phyloP scores from a whole-genome alignment of 2,113 vertebrate genomes.

The Typhlomys cinereus region DNA sequence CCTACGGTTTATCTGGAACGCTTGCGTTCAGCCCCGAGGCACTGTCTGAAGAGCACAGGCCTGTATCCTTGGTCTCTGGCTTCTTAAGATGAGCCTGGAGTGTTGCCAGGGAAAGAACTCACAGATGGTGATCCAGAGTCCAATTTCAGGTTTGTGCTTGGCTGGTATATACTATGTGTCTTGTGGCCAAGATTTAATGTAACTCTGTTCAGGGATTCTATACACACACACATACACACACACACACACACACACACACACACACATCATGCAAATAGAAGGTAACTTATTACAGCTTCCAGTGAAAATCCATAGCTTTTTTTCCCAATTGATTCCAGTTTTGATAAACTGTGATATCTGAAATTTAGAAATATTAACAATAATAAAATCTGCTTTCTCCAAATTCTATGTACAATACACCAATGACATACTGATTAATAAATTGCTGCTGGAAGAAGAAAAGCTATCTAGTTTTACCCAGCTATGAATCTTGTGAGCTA shows the following conservation, averaged over 20 bases:
- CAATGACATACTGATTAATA: neutral
- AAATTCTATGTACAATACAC: neutral
- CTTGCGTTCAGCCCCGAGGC: neutral
- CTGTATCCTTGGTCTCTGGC: neutral
- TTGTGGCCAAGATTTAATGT: neutral
- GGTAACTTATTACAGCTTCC: neutral
- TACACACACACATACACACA: neutral
- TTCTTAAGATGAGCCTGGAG: neutral
- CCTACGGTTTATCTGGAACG: neutral
- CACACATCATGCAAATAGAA: neutral
- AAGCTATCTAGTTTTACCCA: too few relatives aligned
- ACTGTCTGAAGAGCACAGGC: neutral
- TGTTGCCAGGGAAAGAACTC: constrained; percentile 10
- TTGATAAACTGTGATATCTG: neutral
- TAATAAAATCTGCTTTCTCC: constrained; percentile 11
- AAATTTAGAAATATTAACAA: constrained; percentile 15
- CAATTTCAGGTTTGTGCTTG: constrained; percentile 10
- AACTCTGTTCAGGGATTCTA: constrained; percentile 31
- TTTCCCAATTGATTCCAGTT: constrained; percentile 15
- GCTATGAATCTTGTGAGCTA: too few relatives aligned
- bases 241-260: neutral
- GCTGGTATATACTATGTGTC: neutral
- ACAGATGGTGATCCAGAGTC: neutral
- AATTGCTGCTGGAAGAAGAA: too few relatives aligned
- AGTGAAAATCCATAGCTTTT: neutral